Evolutionary conservation across 2,113 vertebrate genomes (phyloP).

Genomic region (Campylorhamphus procurvoides): DNA sequence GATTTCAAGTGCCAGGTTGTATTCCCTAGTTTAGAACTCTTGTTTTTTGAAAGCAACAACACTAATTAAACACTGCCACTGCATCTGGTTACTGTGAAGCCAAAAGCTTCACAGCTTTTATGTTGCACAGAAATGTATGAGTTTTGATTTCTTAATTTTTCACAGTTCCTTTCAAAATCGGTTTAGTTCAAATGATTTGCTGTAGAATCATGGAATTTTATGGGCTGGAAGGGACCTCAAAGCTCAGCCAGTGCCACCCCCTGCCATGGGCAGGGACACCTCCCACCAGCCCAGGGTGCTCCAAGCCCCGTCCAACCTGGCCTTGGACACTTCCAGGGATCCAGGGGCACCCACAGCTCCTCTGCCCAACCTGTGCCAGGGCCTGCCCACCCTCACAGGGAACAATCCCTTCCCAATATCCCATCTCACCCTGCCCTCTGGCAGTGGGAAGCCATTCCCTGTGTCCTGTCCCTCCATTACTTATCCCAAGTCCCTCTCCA

Average conservation of each 20-base stretch:
- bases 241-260: rapidly evolving
- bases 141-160: not conserved
- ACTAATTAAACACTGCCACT: not conserved
- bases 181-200: not conserved
- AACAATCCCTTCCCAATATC: not conserved
- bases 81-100: not conserved
- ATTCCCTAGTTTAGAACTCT: not conserved
- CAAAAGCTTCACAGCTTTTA: not conserved
- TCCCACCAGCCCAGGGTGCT: not conserved
- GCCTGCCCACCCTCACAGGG: not conserved
- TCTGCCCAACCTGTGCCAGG: not conserved
- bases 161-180: not conserved
- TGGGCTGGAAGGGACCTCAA: not conserved
- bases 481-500: not conserved
- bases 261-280: not conserved
- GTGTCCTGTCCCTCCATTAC: not conserved
- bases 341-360: not conserved
- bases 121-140: not conserved
- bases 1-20: not conserved
- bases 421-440: not conserved
- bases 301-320: not conserved
- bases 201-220: not conserved
- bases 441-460: not conserved
- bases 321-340: not conserved
- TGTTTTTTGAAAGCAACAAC: not conserved